Evolutionary conservation across 2,797 vertebrate genomes (phyloP).

Genomic region (Brachyrhaphis roseni): DNA sequence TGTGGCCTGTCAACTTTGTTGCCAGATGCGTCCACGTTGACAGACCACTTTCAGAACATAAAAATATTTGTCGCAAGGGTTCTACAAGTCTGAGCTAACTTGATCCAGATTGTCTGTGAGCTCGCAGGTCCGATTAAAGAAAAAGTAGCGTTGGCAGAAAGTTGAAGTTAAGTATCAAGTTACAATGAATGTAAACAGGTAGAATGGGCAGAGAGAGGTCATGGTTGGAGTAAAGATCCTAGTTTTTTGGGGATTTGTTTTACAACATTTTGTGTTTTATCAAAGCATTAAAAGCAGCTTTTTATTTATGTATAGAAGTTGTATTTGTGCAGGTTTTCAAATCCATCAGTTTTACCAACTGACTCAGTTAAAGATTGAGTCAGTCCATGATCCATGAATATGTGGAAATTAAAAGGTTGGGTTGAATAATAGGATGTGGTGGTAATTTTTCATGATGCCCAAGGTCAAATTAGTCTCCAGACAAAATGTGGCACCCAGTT

Average conservation of each 20-base stretch:
- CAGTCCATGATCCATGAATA: not conserved
- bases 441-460: slow-evolving; percentile 13
- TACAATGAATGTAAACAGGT: not conserved
- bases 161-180: not conserved
- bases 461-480: slow-evolving; percentile 28
- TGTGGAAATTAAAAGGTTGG: not conserved
- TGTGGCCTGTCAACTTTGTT: not conserved
- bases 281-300: not conserved
- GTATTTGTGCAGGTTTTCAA: not conserved
- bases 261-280: not conserved
- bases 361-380: not conserved
- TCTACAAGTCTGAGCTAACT: slow-evolving; percentile 8
- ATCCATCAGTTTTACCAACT: not conserved
- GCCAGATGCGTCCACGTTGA: not conserved
- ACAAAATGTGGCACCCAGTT: slow-evolving; percentile 9
- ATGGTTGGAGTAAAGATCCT: not conserved
- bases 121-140: not conserved
- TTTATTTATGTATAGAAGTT: not conserved
- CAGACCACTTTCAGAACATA: not conserved
- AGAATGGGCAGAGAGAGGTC: not conserved
- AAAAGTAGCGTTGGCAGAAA: slow-evolving; percentile 1
- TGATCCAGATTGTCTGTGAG: not conserved
- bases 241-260: not conserved
- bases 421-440: slow-evolving; percentile 23
- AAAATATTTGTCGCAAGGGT: not conserved